Base-by-base conservation (phyloP, 2,888 invertebrate species). In the Acholoe squamosa region DNA sequence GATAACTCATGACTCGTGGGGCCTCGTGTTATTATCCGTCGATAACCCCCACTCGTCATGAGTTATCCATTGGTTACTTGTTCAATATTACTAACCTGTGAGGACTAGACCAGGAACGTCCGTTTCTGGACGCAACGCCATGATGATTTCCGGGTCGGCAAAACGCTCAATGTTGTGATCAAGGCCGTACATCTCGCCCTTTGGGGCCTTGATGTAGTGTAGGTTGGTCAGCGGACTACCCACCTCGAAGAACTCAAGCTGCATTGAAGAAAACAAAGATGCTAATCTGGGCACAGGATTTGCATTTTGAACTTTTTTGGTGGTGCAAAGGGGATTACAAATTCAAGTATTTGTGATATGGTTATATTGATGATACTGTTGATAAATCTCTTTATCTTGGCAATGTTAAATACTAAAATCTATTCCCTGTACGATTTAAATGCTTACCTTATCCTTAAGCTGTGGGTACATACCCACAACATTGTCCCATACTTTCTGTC, bases 61-160 rank as follows among this genome's bases (percentile, higher is more conserved):
- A n/a, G n/a, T n/a, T n/a, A n/a, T n/a, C n/a, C n/a, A n/a, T n/a
- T n/a, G n/a, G n/a, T n/a, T n/a, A n/a, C n/a, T n/a, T n/a, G n/a
- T n/a, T n/a, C n/a, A n/a, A n/a, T 43, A 19, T 56, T 16, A 12
- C 67, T 16, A 93, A 93, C 95, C 95, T 91, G 94, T 93, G 12
- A 95, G 91, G 91, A 93, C 94, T 7, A 95, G 93, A 31, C 95
- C 95, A 77, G 94, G 94, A 43, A 95, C 93, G 31, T 94, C 95
- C 12, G 94, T 94, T 31, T 94, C 93, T 3, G 95, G 94, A 12
- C 95, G 91, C 10, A 95, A 93, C n/a, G 93, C 92, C 91, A 94
- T 92, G 25, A 93, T 93, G 14, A 92, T 93, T 25, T 94, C 94
- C 0, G 93, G 92, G 67, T 89, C 71, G 0, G 91, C 51, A 90